Evolutionary conservation across 2,888 invertebrate species (phyloP), one percentile per base, ranked within the genome.

Genomic region (Luperina nickerlii): DNA sequence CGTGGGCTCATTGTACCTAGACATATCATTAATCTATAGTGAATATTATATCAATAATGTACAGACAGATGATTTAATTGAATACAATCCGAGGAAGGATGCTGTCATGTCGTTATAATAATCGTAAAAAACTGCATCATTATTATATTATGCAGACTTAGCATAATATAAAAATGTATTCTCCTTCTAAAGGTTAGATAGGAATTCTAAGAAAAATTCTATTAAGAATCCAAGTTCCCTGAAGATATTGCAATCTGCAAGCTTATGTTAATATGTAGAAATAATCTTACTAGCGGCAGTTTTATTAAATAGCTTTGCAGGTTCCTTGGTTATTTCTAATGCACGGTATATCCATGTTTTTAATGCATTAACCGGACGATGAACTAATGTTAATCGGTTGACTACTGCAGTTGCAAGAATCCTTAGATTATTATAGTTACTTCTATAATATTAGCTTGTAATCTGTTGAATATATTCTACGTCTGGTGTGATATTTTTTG

Each of bases 311-410:
- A 54, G 15, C 57, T 54, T 67, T 38, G 27, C 86, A 48, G 38
- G 68, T 81, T 62, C 1, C 42, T 15, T 65, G 63, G 7, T 67
- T 76, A 85, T 83, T 81, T 83, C 72, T 73, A 76, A 73, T 82
- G 27, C 66, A 7, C 15, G 27, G 71, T 62, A 20, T 69, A 42
- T 76, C 60, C 38, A 48, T 54, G 48, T 62, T 82, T 78, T 73
- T 62, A 73, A 15, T 76, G 27, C 85, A 65, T 72, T 65, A 76
- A 54, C 18, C 63, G 68, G 60, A 65, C 48, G 38, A 57, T 76
- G 80, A 79, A 79, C 57, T 51, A 32, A 45, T 60, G 66, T 38
- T 42, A 57, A 73, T 72, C 7, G n/a, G 78, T 66, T 27, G 7
- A 32, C 1, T 83, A 27, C 67, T 63, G 67, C 45, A 68, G 15